phyloP scores from a whole-genome alignment of 2,113 vertebrate genomes.

The Tyto alba region DNA sequence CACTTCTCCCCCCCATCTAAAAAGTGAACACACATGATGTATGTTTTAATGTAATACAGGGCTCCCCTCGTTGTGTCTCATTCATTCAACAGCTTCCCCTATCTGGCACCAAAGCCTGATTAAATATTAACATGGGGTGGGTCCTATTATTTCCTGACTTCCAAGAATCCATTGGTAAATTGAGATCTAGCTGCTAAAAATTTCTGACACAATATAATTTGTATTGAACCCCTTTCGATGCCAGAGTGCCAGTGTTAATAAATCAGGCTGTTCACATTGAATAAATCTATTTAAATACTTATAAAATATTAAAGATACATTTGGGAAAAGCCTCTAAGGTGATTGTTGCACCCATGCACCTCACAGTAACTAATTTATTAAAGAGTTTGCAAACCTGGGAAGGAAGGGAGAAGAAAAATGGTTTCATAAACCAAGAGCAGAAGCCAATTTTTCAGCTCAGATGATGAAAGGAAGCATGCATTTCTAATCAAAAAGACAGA shows the following conservation, averaged over 20 bases:
- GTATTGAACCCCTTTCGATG: constrained; percentile 64
- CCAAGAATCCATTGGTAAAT: constrained; percentile 59
- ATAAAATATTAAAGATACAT: constrained; percentile 84
- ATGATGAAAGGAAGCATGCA: constrained; percentile 84
- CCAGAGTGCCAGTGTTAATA: constrained; percentile 72
- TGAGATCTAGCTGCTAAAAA: constrained; percentile 65
- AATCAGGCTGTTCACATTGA: constrained; percentile 77
- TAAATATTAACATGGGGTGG: constrained; percentile 48
- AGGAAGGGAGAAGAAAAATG: constrained; percentile 81
- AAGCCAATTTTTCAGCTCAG: constrained; percentile 81
- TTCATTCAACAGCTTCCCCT: neutral
- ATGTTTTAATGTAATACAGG: neutral
- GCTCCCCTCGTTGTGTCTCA: neutral
- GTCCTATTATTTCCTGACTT: constrained; percentile 54
- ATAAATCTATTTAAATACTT: constrained; percentile 85
- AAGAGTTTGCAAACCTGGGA: constrained; percentile 83
- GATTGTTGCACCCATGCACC: constrained; percentile 80
- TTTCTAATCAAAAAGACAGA: constrained; percentile 86
- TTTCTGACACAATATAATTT: constrained; percentile 72
- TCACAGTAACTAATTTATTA: constrained; percentile 83
- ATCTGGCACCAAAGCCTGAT: constrained; percentile 44
- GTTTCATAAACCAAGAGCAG: constrained; percentile 83
- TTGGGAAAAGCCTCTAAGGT: constrained; percentile 83
- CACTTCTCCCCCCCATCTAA: neutral
- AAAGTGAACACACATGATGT: neutral